A percentile compares a stretch with the other conserved stretches of the same genome.
phyloP scores from a whole-genome alignment of 1,140 invertebrate species.

The Ditylenchus dipsaci region DNA sequence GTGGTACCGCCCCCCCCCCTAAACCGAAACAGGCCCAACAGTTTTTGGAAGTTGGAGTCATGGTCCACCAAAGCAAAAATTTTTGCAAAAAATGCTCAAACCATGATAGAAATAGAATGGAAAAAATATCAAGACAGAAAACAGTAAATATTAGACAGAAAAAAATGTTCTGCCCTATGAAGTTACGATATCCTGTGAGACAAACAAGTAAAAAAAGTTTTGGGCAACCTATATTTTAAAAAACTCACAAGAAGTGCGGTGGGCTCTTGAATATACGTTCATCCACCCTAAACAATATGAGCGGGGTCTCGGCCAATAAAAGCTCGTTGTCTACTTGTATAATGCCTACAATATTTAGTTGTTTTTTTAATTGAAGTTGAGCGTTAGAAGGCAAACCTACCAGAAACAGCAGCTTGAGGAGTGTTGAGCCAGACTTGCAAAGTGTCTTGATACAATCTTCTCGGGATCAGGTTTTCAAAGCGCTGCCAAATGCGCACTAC shows the following conservation, averaged over 20 bases:
- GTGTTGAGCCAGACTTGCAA: conserved; percentile 35
- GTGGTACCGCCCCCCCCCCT: no score
- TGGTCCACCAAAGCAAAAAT: no score
- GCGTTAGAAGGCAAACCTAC: not conserved
- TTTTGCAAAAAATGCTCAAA: no score
- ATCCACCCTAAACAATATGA: conserved; percentile 35
- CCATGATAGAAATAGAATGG: no score
- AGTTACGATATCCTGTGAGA: no score
- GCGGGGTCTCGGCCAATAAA: conserved; percentile 33
- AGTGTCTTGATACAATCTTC: conserved; percentile 41
- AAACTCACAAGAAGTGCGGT: conserved; percentile 22
- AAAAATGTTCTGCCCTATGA: no score
- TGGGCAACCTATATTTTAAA: no score
- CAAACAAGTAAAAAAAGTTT: no score
- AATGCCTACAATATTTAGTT: not conserved
- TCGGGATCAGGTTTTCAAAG: conserved; percentile 38
- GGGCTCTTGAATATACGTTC: conserved; percentile 40
- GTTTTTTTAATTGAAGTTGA: not conserved
- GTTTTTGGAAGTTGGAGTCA: no score
- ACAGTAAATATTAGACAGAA: no score
- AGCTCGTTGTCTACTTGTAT: conserved; percentile 31
- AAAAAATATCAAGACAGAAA: no score
- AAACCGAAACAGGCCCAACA: no score
- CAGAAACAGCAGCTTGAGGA: conserved; percentile 16
- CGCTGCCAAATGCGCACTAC: conserved; percentile 32